A percentile compares a stretch with the other conserved stretches of the same genome.
Evolutionary conservation across 2,888 invertebrate species (phyloP).

Genomic region (Cylloceria caligata): DNA sequence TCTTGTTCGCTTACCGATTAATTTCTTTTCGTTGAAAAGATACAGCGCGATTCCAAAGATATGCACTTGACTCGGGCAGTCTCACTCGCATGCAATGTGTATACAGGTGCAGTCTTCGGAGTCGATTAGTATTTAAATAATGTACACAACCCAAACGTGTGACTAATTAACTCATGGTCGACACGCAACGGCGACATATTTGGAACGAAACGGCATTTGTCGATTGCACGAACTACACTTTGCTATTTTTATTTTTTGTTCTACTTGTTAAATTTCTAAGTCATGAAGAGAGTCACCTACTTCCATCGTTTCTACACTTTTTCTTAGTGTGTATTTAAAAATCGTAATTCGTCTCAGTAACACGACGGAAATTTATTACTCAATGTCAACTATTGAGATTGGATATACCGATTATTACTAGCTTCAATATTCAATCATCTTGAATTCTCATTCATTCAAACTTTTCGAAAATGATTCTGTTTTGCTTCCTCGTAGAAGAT

Average conservation of each 20-base stretch:
- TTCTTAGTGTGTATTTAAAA: neutral
- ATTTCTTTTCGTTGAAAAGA: conserved; percentile 26
- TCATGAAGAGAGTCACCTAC: conserved; percentile 48
- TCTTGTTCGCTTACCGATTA: conserved; percentile 4
- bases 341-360: neutral
- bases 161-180: conserved; percentile 59
- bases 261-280: conserved; percentile 26
- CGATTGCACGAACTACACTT: conserved; percentile 49
- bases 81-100: conserved; percentile 8
- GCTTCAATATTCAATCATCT: too few species aligned
- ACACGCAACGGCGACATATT: conserved; percentile 63
- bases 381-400: neutral
- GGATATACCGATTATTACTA: neutral
- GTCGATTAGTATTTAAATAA: conserved; percentile 27
- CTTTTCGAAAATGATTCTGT: too few species aligned
- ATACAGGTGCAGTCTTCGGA: conserved; percentile 6
- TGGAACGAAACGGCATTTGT: conserved; percentile 61
- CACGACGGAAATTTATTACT: neutral
- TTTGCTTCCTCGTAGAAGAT: too few species aligned
- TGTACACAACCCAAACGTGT: conserved; percentile 36
- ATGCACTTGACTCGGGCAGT: neutral
- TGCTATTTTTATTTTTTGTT: conserved; percentile 25
- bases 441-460: too few species aligned
- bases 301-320: conserved; percentile 23
- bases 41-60: conserved; percentile 15